phyloP scores from a whole-genome alignment of 2,113 vertebrate genomes.

The Syrrhaptes paradoxus region DNA sequence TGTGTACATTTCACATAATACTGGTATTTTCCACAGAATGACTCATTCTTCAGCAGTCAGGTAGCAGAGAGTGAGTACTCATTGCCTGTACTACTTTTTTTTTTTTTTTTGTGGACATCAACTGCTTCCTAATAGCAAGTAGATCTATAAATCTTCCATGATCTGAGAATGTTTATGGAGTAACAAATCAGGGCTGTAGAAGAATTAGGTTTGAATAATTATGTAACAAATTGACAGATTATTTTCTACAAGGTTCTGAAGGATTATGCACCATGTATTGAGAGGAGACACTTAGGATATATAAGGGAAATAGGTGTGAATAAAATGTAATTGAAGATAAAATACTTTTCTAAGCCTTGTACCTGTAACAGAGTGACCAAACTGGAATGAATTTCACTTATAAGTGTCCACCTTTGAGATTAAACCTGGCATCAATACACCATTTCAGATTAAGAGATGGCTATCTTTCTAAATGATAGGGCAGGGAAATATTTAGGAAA shows the following conservation, averaged over 20 bases:
- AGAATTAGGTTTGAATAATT: not conserved
- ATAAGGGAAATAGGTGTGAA: not conserved
- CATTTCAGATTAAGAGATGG: slow-evolving; percentile 4
- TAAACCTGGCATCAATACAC: not conserved
- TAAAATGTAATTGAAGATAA: not conserved
- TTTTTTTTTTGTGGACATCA: not conserved
- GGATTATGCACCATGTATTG: not conserved
- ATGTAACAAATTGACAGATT: not conserved
- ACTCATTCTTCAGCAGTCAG: not conserved
- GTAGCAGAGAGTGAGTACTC: not conserved
- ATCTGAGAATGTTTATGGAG: not conserved
- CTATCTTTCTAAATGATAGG: slow-evolving; percentile 24
- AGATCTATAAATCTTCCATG: not conserved
- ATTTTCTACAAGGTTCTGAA: not conserved
- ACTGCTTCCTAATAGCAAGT: not conserved
- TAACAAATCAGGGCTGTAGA: not conserved
- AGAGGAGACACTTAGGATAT: not conserved
- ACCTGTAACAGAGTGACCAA: not conserved
- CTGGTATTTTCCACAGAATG: not conserved
- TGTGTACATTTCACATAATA: not conserved
- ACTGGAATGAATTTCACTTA: not conserved
- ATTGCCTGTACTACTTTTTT: too few species aligned
- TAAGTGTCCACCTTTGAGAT: not conserved
- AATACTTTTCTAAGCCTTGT: not conserved
- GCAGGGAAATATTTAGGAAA: slow-evolving; percentile 51